These are phyloP conservation scores for Cranoglanis bouderius DNA, from an alignment of 2,113 vertebrate species.

Conservation along the genomic window DNA sequence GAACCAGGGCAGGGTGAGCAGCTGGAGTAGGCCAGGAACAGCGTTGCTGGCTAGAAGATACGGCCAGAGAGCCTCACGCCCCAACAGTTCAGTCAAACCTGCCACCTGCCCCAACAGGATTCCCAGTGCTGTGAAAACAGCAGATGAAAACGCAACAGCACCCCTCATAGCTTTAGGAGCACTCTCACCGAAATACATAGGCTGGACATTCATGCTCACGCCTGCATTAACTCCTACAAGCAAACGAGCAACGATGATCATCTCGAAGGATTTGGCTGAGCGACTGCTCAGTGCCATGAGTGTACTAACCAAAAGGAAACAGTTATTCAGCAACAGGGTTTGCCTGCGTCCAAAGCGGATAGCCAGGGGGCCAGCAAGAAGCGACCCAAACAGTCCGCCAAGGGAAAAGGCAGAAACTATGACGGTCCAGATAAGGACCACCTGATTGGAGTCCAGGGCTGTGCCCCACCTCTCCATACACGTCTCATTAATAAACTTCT, in stretches of 20 bases:
- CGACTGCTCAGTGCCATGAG: constrained; percentile 75
- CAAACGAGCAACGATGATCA: constrained; percentile 83
- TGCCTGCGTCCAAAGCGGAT: constrained; percentile 82
- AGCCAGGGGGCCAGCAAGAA: constrained; percentile 82
- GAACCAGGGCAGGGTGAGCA: constrained; percentile 81
- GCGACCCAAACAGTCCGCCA: constrained; percentile 80
- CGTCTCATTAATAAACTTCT: constrained; percentile 83
- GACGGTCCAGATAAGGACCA: constrained; percentile 83
- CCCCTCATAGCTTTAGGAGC: constrained; percentile 85
- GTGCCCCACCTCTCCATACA: constrained; percentile 74
- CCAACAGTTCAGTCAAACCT: constrained; percentile 84
- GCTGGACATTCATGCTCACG: constrained; percentile 87
- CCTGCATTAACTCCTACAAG: constrained; percentile 82
- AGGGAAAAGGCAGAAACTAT: constrained; percentile 81
- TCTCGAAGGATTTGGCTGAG: constrained; percentile 79
- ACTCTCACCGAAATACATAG: constrained; percentile 90
- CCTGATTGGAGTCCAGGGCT: constrained; percentile 61
- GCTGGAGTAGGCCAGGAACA: constrained; percentile 80
- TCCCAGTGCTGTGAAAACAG: constrained; percentile 83
- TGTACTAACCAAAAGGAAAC: constrained; percentile 72
- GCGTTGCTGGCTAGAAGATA: constrained; percentile 83
- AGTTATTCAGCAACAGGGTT: constrained; percentile 83
- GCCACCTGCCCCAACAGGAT: constrained; percentile 83
- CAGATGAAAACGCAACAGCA: constrained; percentile 81
- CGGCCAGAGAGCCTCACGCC: constrained; percentile 78